Evolutionary conservation across 2,113 vertebrate species (phyloP), one percentile per base, ranked within the genome.

Genomic region (Meleagris gallopavo): DNA sequence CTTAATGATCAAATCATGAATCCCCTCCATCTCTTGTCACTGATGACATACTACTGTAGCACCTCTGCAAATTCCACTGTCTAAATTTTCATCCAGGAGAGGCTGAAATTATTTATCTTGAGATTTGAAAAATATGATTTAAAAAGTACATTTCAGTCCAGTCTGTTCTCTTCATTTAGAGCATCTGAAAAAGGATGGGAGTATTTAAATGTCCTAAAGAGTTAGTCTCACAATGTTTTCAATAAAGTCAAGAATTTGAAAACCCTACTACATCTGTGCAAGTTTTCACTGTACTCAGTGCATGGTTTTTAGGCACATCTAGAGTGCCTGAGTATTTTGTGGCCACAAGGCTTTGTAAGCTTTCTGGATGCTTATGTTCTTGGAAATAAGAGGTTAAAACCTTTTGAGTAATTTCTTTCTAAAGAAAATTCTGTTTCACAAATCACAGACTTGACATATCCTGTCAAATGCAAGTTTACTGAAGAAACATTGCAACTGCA

Each of bases 31-130:
- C 50, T 81, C 43, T 88, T 90, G 84, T 90, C 78, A 55, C 36
- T 74, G 71, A 8, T 66, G 77, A 89, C 86, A 90, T 65, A 62
- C 18, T 77, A 91, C 45, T 69, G 41, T 83, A 88, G 41, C 86
- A 90, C 70, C 50, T 89, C 90, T 80, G 79, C 74, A 94, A 85
- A 85, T 96, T 93, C 52, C 85, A 65, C 50, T 82, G 66, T 43
- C 82, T 85, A 84, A 61, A 69, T 61, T 69, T 71, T 91, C 66
- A 32, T 93, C 50, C 41, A 91, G 65, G 41, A 76, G 38, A 88
- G 46, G 32, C 36, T 61, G 62, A 95, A 95, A 83, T 90, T 75
- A 20, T 60, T 85, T 65, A 40, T 69, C 84, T 64, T 88, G 66
- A 76, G 92, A 73, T 86, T 27, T 85, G 58, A 61, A 82, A 90